Base-by-base conservation (phyloP, 2,797 vertebrate genomes). In the Microtus obscurus region DNA sequence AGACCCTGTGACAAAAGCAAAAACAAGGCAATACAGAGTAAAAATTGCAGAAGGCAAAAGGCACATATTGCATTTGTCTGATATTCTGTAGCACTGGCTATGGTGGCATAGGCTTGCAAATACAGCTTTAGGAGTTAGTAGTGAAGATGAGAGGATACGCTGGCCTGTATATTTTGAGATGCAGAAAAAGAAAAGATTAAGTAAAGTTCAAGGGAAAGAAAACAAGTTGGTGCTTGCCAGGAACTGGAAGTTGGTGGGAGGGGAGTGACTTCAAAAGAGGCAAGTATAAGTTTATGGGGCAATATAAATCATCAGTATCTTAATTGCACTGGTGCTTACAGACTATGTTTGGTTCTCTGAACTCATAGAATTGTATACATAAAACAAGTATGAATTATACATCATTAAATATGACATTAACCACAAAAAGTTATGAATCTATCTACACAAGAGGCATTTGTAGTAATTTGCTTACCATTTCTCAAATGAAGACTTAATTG, bases 321-420 rank as follows among this genome's bases (percentile, higher is more conserved):
- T 73, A 78, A 81, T 40, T 71, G n/a, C 71, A 56, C 6, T 90
- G 48, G 25, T n/a, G 71, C 61, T 93, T 56, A 63, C 14, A 89
- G 74, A 71, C 83, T 77, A 1, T 51, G 27, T 74, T 79, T 83
- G 21, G 37, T 81, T 91, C 34, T 91, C 59, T 81, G 85, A 97
- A 86, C 31, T 89, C 89, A 61, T 19, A 65, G 74, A 89, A 77
- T 9, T 29, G 0, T 90, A 37, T 13, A 48, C 9, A 86, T 31
- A 91, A 45, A 63, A 85, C 59, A 31, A 71, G 5, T 43, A 43
- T n/a, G 27, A 77, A 51, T 77, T 88, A 67, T 25, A 59, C 61
- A 59, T 86, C 69, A 34, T 90, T 81, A 77, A 89, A 40, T 29
- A 40, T 56, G 19, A 80, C 56, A 89, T 71, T 37, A 87, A 37